These are phyloP conservation scores for Oophaga pumilio DNA, from an alignment of 2,113 vertebrate genomes.

Conservation along the genomic window DNA sequence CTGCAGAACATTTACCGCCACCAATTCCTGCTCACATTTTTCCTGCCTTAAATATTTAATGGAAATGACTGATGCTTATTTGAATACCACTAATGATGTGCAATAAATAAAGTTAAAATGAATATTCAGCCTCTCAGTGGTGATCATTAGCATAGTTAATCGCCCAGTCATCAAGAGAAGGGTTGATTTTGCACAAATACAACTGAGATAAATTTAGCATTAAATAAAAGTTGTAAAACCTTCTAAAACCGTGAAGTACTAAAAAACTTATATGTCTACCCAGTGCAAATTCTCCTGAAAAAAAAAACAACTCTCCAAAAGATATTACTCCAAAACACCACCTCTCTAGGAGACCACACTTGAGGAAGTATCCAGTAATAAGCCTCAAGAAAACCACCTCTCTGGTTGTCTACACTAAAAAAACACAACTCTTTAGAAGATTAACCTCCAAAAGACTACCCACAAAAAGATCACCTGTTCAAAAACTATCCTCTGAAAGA, in stretches of 20 bases:
- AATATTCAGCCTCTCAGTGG: constrained; percentile 34
- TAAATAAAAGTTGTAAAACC: not conserved
- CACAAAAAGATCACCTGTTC: not conserved
- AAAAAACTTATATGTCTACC: not conserved
- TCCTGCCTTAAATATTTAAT: constrained; percentile 31
- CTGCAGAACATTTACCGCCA: constrained; percentile 68
- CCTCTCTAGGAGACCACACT: too few species aligned
- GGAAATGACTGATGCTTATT: constrained; percentile 42
- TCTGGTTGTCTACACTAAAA: too few species aligned
- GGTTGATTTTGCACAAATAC: not conserved
- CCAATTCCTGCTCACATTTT: not conserved
- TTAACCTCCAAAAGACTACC: not conserved
- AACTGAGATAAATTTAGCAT: not conserved
- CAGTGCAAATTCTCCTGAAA: not conserved
- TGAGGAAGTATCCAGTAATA: too few species aligned
- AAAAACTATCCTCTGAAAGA: not conserved
- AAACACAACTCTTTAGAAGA: too few species aligned
- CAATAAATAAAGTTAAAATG: constrained; percentile 42
- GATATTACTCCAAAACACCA: not conserved
- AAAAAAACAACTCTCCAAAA: too few species aligned
- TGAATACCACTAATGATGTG: constrained; percentile 42
- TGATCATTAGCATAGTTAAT: constrained; percentile 24
- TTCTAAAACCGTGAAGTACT: not conserved
- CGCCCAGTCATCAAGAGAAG: not conserved
- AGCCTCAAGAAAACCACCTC: too few species aligned